Percentiles rank a stretch among this genome's conserved stretches.
Conservation (phyloP, 2,888 invertebrate species). For the Lottia scabra region DNA sequence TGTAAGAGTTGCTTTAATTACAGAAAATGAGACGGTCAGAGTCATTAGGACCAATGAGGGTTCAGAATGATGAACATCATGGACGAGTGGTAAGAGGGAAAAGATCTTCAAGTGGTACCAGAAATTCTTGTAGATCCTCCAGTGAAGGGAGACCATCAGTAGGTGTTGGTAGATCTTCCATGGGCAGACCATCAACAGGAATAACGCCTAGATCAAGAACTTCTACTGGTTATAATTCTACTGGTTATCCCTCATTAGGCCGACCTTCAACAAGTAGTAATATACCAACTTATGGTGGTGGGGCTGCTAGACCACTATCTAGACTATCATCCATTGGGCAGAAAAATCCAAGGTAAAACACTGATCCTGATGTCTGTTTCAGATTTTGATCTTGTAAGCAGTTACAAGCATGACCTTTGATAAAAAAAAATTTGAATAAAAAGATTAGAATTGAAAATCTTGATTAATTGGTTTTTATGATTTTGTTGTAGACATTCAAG, state of each 20-base stretch:
- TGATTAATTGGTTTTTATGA: too few relatives aligned
- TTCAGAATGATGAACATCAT: neutral
- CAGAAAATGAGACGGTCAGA: neutral
- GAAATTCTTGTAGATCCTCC: slow-evolving; percentile 20
- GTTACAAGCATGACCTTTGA: too few relatives aligned
- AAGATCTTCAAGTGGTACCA: neutral
- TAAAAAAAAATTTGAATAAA: too few relatives aligned
- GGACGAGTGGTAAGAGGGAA: neutral
- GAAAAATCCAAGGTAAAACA: neutral
- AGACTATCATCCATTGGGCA: too few relatives aligned
- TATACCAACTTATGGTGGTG: neutral
- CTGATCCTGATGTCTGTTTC: too few relatives aligned
- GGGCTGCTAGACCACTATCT: too few relatives aligned
- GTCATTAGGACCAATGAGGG: neutral
- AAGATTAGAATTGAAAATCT: slow-evolving; percentile 6
- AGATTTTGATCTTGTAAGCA: too few relatives aligned
- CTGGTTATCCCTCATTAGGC: neutral
- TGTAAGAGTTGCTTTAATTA: too few relatives aligned
- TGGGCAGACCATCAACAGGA: slow-evolving; percentile 11
- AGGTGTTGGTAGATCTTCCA: slow-evolving; percentile 22
- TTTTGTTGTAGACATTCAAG: slow-evolving; percentile 28
- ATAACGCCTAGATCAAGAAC: slow-evolving; percentile 1
- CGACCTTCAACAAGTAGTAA: neutral
- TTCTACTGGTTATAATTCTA: neutral
- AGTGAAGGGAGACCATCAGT: slow-evolving; percentile 26